Percentiles rank a stretch among this genome's conserved stretches.
These are phyloP conservation scores for Clarias platycephalus DNA, from an alignment of 2,797 vertebrate genomes.

Conservation along the genomic window DNA sequence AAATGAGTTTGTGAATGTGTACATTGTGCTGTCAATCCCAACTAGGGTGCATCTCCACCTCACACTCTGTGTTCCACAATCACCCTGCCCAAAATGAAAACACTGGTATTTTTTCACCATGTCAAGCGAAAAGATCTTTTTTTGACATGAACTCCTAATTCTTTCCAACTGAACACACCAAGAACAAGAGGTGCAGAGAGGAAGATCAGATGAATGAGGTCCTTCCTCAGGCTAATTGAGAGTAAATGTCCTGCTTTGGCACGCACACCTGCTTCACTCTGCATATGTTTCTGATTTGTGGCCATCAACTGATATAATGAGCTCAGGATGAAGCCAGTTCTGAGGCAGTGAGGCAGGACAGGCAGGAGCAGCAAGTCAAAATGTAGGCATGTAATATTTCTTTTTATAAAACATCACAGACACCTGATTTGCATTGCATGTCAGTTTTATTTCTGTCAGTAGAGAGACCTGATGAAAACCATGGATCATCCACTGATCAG, in stretches of 20 bases:
- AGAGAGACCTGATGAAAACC: neutral
- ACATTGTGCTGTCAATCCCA: neutral
- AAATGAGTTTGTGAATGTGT: neutral
- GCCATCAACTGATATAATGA: constrained; percentile 51
- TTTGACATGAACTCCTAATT: neutral
- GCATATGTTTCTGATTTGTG: constrained; percentile 51
- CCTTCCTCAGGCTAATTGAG: constrained; percentile 51
- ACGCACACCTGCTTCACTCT: constrained; percentile 40
- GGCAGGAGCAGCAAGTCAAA: neutral
- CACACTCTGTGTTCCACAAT: neutral
- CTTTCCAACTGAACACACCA: neutral
- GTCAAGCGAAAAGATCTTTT: too few relatives aligned
- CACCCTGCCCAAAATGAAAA: neutral
- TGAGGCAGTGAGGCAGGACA: constrained; percentile 27
- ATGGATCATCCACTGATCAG: neutral
- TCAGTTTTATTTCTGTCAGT: constrained; percentile 2
- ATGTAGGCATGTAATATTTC: constrained; percentile 1
- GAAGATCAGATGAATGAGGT: constrained; percentile 38
- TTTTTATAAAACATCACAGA: neutral
- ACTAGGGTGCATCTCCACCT: neutral
- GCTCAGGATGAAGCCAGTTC: constrained; percentile 45
- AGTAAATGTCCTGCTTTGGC: constrained; percentile 51
- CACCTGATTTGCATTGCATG: neutral
- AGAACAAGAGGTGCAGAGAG: neutral
- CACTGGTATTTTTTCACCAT: neutral